These are phyloP conservation scores for Coregonus sp. DNA, from an alignment of 2,797 vertebrate genomes.

Conservation along the genomic window DNA sequence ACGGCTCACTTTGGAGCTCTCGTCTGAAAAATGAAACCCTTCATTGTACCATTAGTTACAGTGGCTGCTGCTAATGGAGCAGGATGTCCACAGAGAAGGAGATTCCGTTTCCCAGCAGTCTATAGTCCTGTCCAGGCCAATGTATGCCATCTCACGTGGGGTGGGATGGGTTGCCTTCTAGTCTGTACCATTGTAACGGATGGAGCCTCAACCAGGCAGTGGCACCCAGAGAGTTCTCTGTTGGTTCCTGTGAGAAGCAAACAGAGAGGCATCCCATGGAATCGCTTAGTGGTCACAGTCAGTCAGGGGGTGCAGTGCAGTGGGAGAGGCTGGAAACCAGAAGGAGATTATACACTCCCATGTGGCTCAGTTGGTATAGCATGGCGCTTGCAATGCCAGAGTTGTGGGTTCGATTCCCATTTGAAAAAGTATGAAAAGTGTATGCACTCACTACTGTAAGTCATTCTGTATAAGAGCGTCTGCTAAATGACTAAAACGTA, in stretches of 20 bases:
- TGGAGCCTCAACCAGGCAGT: neutral
- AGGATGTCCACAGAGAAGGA: constrained; percentile 37
- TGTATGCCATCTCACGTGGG: neutral
- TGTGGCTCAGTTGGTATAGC: too few relatives aligned
- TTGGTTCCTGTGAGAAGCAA: constrained; percentile 15
- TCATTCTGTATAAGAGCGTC: too few relatives aligned
- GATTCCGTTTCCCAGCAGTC: constrained; percentile 21
- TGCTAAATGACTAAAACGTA: neutral
- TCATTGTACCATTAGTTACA: constrained; percentile 53
- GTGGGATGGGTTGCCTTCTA: neutral
- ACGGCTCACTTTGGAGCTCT: constrained; percentile 53
- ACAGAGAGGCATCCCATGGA: constrained; percentile 17
- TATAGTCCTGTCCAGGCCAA: neutral
- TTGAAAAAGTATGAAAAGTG: too few relatives aligned
- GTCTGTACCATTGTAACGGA: neutral
- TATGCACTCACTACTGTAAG: too few relatives aligned
- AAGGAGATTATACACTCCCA: constrained; percentile 45
- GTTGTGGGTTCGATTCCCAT: too few relatives aligned
- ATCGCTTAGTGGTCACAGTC: constrained; percentile 43
- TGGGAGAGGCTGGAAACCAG: constrained; percentile 50
- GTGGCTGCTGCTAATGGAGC: constrained; percentile 36
- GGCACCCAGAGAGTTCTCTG: neutral
- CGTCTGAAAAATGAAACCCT: constrained; percentile 44
- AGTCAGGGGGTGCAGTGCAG: too few relatives aligned
- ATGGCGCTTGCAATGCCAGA: too few relatives aligned